A percentile compares a stretch with the other conserved stretches of the same genome.
Evolutionary conservation across 1,140 invertebrate species (phyloP).

Genomic region (Leptonema lineaticorne): DNA sequence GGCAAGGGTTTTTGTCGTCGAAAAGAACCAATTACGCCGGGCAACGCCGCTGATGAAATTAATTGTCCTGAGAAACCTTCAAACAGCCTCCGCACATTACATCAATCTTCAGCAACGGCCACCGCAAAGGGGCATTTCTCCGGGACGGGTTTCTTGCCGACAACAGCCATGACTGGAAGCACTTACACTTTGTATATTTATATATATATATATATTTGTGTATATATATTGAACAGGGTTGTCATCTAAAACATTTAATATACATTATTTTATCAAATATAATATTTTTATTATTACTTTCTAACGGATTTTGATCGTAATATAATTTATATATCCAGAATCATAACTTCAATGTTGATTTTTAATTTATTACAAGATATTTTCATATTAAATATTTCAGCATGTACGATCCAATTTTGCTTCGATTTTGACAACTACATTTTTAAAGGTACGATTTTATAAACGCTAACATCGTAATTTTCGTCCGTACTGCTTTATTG

Average conservation of each 20-base stretch:
- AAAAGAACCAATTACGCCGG: constrained; percentile 17
- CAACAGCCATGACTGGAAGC: background rate
- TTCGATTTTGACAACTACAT: no score
- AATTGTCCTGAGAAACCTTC: constrained; percentile 12
- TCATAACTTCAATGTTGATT: no score
- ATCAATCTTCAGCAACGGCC: constrained; percentile 16
- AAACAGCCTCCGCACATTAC: constrained; percentile 19
- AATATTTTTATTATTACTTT: no score
- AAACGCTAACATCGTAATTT: no score
- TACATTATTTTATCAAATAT: no score
- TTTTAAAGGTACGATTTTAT: no score
- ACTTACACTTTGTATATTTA: background rate
- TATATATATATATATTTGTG: background rate
- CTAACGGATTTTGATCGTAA: no score
- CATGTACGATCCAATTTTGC: no score
- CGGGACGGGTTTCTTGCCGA: background rate
- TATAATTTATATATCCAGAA: no score
- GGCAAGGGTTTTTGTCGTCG: background rate
- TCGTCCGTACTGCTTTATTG: no score
- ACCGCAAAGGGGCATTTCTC: background rate
- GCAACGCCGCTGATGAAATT: constrained; percentile 18
- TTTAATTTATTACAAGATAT: no score
- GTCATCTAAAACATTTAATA: background rate
- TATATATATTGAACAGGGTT: background rate
- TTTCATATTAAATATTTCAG: no score